Conservation (phyloP, 2,113 vertebrate genomes). For the Malurus cyaneus region DNA sequence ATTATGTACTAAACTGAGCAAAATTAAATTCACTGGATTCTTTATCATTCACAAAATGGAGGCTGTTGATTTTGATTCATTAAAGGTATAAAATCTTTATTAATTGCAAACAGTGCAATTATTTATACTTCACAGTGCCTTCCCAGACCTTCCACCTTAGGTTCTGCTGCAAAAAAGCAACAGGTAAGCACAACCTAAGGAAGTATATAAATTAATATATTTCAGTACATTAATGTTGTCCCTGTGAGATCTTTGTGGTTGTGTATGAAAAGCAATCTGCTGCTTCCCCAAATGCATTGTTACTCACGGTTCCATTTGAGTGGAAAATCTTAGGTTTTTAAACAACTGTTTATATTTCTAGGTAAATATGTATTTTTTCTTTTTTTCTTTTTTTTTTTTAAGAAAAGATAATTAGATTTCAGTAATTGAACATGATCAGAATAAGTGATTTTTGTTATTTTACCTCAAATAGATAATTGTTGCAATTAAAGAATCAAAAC, state of each 20-base stretch:
- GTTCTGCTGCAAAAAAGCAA: conserved; percentile 97
- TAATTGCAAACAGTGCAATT: conserved; percentile 97
- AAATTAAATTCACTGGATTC: conserved; percentile 78
- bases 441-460: conserved; percentile 67
- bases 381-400: background rate
- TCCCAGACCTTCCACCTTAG: conserved; percentile 99
- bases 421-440: conserved; percentile 67
- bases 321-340: conserved; percentile 78
- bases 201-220: conserved; percentile 82
- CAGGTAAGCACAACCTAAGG: conserved; percentile 99
- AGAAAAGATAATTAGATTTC: conserved; percentile 68
- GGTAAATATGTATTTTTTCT: conserved; percentile 65
- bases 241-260: conserved; percentile 86
- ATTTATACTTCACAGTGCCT: conserved; percentile 99
- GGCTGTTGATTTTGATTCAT: conserved; percentile 90
- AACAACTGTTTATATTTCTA: conserved; percentile 77
- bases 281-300: conserved; percentile 80
- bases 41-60: conserved; percentile 83
- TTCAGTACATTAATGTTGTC: conserved; percentile 85
- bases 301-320: conserved; percentile 77
- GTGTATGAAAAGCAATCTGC: conserved; percentile 83
- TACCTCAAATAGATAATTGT: conserved; percentile 62
- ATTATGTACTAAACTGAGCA: conserved; percentile 72
- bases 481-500: conserved; percentile 62
- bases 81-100: conserved; percentile 91